Percentiles rank a stretch among this genome's conserved stretches.
Conservation (phyloP, 37 sponge, comb jelly and placozoan species). For the Spongia lamella region DNA sequence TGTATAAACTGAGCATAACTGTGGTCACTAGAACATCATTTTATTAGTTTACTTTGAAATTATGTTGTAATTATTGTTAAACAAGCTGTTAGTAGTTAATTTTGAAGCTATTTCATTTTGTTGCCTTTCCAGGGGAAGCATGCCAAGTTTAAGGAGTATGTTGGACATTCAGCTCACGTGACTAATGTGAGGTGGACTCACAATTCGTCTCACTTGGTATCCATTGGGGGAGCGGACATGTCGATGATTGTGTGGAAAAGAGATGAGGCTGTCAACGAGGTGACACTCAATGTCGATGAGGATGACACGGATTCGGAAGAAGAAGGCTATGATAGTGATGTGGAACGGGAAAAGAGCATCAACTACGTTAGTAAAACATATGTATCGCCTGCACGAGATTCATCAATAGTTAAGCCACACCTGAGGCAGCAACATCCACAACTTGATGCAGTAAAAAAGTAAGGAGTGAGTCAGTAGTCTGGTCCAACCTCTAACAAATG, state of each 20-base stretch:
- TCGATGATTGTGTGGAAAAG: conserved; percentile 86
- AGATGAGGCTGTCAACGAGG: neutral
- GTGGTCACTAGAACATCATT: no score
- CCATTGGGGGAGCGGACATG: conserved; percentile 91
- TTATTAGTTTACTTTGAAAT: no score
- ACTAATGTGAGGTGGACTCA: conserved; percentile 91
- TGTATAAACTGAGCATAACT: no score
- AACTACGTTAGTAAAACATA: conserved; percentile 91
- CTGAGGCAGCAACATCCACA: neutral
- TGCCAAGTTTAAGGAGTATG: conserved; percentile 93
- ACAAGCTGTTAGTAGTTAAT: no score
- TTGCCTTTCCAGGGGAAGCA: conserved; percentile 58
- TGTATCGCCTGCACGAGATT: conserved; percentile 69
- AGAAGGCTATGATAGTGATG: conserved; percentile 95
- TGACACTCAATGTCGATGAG: conserved; percentile 57
- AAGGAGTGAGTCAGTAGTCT: neutral
- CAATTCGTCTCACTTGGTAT: conserved; percentile 71
- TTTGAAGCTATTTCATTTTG: no score
- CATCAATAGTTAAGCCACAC: conserved; percentile 52
- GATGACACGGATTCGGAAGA: conserved; percentile 90
- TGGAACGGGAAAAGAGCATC: conserved; percentile 87
- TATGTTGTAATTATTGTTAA: no score
- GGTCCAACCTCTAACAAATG: neutral
- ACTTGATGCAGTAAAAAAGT: no score
- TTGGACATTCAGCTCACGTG: conserved; percentile 98